Base-by-base conservation (phyloP, 2,888 invertebrate species). In the Peribatodes rhomboidaria region DNA sequence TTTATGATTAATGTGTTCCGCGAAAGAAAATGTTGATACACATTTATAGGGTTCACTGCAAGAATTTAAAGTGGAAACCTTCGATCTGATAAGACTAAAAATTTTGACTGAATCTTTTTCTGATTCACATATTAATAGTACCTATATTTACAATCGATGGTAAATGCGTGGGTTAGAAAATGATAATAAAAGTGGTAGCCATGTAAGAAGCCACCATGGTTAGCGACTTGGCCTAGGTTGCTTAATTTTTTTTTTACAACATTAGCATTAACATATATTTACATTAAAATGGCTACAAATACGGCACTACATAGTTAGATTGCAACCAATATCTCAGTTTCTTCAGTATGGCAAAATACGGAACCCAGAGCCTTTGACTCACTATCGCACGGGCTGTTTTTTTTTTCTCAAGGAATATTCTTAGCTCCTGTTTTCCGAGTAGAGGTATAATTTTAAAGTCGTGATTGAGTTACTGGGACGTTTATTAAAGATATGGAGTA, bases 1-100 rank as follows among this genome's bases (percentile, higher is more conserved):
- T 59, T 59, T 59, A 59, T 59, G 59, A 52, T 59, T 50, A 59
- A 59, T 44, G 35, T 44, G 42, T 52, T 59, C 20, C 22, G 3
- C 3, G 10, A 41, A 31, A 35, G 16, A 47, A 41, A 39, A 37
- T 49, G 16, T 31, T 16, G n/a, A 35, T n/a, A 35, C 22, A 35
- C 11, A 11, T 11, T 56, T n/a, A 20, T 54, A 57, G 57, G 14
- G 57, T 57, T 56, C 56, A 7, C 20, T 22, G 11, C 10, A 22
- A 14, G n/a, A 16, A 49, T 31, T 4, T 16, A 0, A 2, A 9
- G 16, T 16, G 33, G 1, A 14, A 1, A n/a, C n/a, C 20, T 22
- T 13, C 10, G 6, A 11, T 39, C 39, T 6, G 4, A 6, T 14
- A 6, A 14, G 39, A n/a, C n/a, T n/a, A n/a, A n/a, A n/a, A n/a